These are phyloP conservation scores for Myripristis murdjan DNA, from an alignment of 2,797 vertebrate genomes.

Conservation along the genomic window DNA sequence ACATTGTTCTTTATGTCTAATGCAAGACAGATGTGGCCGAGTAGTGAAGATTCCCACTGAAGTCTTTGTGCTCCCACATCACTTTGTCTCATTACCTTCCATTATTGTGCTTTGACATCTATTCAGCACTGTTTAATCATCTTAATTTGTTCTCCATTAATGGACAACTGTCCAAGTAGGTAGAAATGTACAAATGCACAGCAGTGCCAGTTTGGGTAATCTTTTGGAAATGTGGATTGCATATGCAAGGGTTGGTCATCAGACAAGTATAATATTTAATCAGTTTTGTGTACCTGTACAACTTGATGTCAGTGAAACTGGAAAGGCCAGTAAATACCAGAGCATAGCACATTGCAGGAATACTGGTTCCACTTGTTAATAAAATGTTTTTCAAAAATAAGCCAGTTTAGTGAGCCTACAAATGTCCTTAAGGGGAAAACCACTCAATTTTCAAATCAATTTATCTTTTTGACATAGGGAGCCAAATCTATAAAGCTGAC, in stretches of 20 bases:
- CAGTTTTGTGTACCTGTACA: too few relatives aligned
- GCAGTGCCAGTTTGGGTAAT: not conserved
- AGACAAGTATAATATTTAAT: too few relatives aligned
- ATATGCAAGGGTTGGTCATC: not conserved
- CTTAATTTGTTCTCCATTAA: slow-evolving; percentile 6
- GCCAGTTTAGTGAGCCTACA: not conserved
- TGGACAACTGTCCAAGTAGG: not conserved
- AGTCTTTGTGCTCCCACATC: slow-evolving; percentile 54
- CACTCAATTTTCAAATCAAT: not conserved
- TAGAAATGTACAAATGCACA: not conserved
- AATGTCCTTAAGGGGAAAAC: not conserved
- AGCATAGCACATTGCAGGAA: not conserved
- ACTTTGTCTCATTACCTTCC: slow-evolving; percentile 47
- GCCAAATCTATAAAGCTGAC: not conserved
- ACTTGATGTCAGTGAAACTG: not conserved
- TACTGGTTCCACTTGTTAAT: not conserved
- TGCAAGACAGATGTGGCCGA: slow-evolving; percentile 83
- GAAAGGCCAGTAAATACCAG: not conserved
- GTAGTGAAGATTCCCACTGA: slow-evolving; percentile 66
- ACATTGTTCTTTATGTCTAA: slow-evolving; percentile 86
- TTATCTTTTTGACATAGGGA: not conserved
- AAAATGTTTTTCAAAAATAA: not conserved
- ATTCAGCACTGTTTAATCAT: slow-evolving; percentile 1
- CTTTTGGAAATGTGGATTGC: slow-evolving; percentile 9
- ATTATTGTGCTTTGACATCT: slow-evolving; percentile 29